These are phyloP conservation scores for Ctenomys sociabilis DNA, from an alignment of 2,113 vertebrate genomes.

Conservation along the genomic window DNA sequence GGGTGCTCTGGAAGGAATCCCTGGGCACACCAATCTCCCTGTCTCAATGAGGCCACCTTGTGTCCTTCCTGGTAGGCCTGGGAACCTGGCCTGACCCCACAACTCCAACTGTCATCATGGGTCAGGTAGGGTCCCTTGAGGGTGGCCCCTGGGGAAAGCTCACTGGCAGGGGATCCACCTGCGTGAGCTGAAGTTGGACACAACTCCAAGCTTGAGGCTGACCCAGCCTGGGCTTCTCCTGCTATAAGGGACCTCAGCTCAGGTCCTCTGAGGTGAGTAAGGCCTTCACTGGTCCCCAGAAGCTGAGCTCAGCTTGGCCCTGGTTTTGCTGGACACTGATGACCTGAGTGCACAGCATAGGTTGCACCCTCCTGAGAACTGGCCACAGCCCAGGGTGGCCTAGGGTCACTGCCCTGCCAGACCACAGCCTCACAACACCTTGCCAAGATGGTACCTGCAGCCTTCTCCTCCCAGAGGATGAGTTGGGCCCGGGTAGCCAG, in stretches of 20 bases:
- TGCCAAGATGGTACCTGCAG: not conserved
- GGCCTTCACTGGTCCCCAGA: not conserved
- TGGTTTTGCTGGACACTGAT: not conserved
- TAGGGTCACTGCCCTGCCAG: not conserved
- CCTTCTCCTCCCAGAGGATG: not conserved
- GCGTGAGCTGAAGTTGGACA: not conserved
- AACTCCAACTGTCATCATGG: fast-evolving
- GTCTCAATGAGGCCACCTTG: too few relatives aligned
- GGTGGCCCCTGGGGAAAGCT: not conserved
- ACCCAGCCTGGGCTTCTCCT: not conserved
- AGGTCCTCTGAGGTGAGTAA: not conserved
- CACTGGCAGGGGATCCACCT: not conserved
- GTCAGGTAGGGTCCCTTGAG: not conserved
- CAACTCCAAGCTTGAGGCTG: not conserved
- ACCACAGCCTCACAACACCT: not conserved
- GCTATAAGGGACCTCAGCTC: not conserved
- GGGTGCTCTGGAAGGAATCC: not conserved
- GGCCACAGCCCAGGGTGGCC: not conserved
- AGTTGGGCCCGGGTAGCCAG: not conserved
- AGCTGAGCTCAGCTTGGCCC: not conserved
- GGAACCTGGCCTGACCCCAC: not conserved
- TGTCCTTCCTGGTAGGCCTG: not conserved
- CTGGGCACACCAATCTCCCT: not conserved
- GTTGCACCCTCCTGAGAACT: not conserved
- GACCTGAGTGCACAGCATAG: fast-evolving